A percentile compares a stretch with the other conserved stretches of the same genome.
phyloP scores from a whole-genome alignment of 2,888 invertebrate species.

The Conchocele bisecta region DNA sequence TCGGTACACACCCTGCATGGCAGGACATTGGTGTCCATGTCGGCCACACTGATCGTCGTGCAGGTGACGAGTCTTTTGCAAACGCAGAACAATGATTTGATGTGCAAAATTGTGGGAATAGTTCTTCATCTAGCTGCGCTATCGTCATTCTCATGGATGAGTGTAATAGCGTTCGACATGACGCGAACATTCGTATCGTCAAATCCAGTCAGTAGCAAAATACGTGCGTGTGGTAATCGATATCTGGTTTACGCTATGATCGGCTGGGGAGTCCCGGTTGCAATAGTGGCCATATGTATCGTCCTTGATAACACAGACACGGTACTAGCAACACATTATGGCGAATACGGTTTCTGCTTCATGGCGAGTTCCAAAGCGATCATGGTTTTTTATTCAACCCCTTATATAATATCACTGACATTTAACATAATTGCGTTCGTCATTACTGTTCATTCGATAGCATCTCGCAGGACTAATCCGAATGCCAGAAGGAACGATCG shows the following conservation, averaged over 20 bases:
- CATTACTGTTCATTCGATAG: slow-evolving; percentile 22
- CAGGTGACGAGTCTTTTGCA: not conserved
- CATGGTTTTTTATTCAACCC: slow-evolving; percentile 15
- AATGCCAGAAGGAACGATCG: slow-evolving; percentile 2
- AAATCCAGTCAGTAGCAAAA: not conserved
- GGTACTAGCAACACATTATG: slow-evolving; percentile 11
- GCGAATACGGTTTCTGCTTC: slow-evolving; percentile 6
- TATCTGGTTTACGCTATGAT: slow-evolving; percentile 1
- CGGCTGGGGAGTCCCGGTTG: slow-evolving; percentile 20
- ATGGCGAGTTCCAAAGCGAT: not conserved
- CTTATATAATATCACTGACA: not conserved
- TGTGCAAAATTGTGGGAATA: slow-evolving; percentile 32
- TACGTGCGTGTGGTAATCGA: not conserved
- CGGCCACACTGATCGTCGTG: slow-evolving; percentile 8
- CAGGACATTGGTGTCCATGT: slow-evolving; percentile 14
- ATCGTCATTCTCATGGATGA: slow-evolving; percentile 46
- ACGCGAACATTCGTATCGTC: slow-evolving; percentile 32
- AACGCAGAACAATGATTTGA: not conserved
- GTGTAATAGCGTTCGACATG: slow-evolving; percentile 48
- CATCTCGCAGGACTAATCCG: not conserved
- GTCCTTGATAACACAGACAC: slow-evolving; percentile 7
- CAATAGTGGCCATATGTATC: slow-evolving; percentile 7
- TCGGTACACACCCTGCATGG: slow-evolving; percentile 15
- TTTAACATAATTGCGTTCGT: slow-evolving; percentile 22
- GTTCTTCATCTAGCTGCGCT: slow-evolving; percentile 35